Evolutionary conservation across 1,140 invertebrate genomes (phyloP).

Genomic region (Halesus radiatus): DNA sequence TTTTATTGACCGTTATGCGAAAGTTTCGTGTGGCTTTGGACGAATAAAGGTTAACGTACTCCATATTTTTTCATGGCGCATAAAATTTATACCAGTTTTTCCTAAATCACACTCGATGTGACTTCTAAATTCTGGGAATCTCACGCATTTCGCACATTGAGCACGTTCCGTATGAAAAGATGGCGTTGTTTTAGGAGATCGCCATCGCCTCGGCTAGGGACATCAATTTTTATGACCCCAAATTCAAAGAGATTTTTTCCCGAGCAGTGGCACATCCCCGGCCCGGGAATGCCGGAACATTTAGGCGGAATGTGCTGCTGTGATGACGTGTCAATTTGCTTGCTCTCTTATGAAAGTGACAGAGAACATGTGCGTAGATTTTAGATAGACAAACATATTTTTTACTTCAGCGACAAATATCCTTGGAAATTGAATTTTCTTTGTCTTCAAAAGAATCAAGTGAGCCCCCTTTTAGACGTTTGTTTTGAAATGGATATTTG

Average conservation of each 20-base stretch:
- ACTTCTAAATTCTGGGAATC: constrained; percentile 9
- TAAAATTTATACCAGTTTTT: constrained; percentile 24
- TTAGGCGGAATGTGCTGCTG: not conserved
- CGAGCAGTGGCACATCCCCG: not conserved
- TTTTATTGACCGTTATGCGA: constrained; percentile 11
- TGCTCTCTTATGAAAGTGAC: not conserved
- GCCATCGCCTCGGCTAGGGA: not conserved
- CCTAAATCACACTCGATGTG: not conserved
- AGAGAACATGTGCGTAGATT: too few species aligned
- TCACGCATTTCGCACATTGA: constrained; percentile 6
- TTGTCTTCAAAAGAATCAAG: too few species aligned
- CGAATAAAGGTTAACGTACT: constrained; percentile 12
- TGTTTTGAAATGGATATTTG: too few species aligned
- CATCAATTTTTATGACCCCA: constrained; percentile 22
- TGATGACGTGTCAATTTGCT: constrained; percentile 14
- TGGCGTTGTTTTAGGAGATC: constrained; percentile 34
- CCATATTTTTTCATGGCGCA: constrained; percentile 18
- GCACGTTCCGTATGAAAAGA: constrained; percentile 28
- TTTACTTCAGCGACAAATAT: too few species aligned
- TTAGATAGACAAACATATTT: too few species aligned
- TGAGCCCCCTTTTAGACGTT: too few species aligned
- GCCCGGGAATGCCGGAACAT: not conserved
- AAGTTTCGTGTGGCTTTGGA: not conserved
- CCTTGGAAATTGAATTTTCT: too few species aligned
- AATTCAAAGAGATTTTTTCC: constrained; percentile 25